Base-by-base conservation (phyloP, 1,140 invertebrate genomes). In the Papilio xuthus region DNA sequence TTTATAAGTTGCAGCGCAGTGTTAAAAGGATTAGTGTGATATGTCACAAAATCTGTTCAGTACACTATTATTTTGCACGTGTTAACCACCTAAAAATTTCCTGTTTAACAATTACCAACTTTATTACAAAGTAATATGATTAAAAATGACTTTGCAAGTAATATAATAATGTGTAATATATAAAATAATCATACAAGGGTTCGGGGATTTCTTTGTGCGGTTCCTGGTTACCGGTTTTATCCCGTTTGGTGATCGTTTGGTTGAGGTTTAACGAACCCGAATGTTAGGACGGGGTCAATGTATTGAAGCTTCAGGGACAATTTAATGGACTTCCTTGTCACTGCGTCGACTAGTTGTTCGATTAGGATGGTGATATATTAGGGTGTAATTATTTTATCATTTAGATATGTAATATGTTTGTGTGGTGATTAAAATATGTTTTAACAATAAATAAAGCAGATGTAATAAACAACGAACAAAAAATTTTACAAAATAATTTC, bases 301-400 rank as follows among this genome's bases (percentile, higher is more conserved):
- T 13, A 71, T 71, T 47, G 71, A 4, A 47, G 18, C 42, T 41
- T 47, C 8, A 42, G 71, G 71, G 42, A 50, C 70, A 71, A 44
- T 71, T 71, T 73, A 50, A 73, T 73, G 23, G 42, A 47, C 32
- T 41, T 70, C 67, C 67, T 69, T 10, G 69, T 42, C 32, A 70
- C 23, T 73, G 42, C 71, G 41, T 50, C 20, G 28, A 50, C 42
- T 73, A 47, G 20, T 72, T 73, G 71, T 8, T 73, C 13, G n/a
- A 20, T 47, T 26, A 73, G 23, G 20, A 23, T 26, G 41, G 9
- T 47, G 32, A n/a, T 12, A 71, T n/a, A 44, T 20, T 73, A 7
- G 23, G 20, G n/a, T 28, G 42, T 67, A 67, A 67, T 6, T 67
- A 10, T 28, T 26, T 60, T 1, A 3, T 26, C 13, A 28, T 28